Base-by-base conservation (phyloP, 2,797 vertebrate species). In the Anguilla megastoma region DNA sequence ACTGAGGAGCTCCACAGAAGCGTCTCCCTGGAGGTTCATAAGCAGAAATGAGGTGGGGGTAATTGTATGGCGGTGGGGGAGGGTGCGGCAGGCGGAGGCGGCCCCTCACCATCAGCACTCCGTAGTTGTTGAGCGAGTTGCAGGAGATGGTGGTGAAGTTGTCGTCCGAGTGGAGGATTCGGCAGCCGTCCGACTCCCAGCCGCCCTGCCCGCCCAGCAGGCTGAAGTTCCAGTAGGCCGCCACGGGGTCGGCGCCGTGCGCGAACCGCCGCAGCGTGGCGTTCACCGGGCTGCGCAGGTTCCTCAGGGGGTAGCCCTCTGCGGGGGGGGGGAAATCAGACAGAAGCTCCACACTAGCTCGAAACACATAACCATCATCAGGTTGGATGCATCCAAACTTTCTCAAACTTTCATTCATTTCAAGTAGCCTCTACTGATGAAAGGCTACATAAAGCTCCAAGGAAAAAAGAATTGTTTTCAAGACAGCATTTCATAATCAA, bases 121-220 rank as follows among this genome's bases (percentile, higher is more conserved):
- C 98, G 3, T 99, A 99, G 96, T 96, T 99, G 90, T 97, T 96
- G 0, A 99, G 96, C 14, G 97, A 96, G 92, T 95, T 94, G 92
- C 98, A 99, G 89, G 98, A 98, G 76, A 99, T 96, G 52, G 97
- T 97, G 2, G 98, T 99, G 91, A 98, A 96, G 86, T 99, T 99
- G 92, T 98, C 97, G 27, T 98, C 97, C 0, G 98, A 97, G 45
- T 95, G 94, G 86, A 98, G 94, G 86, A 99, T 97, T 87, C 91
- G 96, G 94, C 98, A 99, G 71, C 97, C 97, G 6, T 98, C 97
- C 0, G 96, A 97, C 90, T 97, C 97, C 99, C 99, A 99, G 56
- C 97, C 97, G 1, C 99, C 98, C 85, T 98, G 98, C 86, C 97
- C 97, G 0, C 97, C 97, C 63, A 95, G 96, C 80, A 98, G 93